phyloP scores from a whole-genome alignment of 2,113 vertebrate genomes.

The Haliaeetus leucogaster region DNA sequence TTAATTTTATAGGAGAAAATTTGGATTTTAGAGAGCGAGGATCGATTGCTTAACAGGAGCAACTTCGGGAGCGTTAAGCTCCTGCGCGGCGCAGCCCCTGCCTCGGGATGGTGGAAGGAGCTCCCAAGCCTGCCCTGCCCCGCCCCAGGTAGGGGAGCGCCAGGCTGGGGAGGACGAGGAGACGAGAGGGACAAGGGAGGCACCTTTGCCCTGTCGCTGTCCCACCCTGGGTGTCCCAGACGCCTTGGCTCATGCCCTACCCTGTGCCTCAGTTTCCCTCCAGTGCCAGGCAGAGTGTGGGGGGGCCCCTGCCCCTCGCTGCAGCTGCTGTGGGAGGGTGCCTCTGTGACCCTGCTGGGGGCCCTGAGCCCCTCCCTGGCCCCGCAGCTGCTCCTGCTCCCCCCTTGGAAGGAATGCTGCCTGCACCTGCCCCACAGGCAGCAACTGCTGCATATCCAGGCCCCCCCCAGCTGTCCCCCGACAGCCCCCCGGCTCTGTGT shows the following conservation, averaged over 20 bases:
- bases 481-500: background rate
- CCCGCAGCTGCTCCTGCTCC: background rate
- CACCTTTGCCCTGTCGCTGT: accelerated
- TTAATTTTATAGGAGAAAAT: too few species aligned
- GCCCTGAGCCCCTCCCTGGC: background rate
- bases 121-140: background rate
- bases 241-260: accelerated
- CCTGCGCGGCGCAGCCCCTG: accelerated
- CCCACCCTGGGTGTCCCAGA: background rate
- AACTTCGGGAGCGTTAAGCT: too few species aligned
- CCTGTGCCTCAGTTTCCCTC: background rate
- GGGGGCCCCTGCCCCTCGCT: too few species aligned
- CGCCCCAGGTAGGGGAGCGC: background rate
- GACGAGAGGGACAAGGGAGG: background rate
- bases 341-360: too few species aligned
- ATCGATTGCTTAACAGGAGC: background rate
- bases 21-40: background rate
- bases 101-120: background rate
- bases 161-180: too few species aligned
- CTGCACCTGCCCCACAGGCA: background rate
- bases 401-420: too few species aligned
- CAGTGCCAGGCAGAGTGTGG: background rate
- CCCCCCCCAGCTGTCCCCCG: background rate
- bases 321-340: too few species aligned
- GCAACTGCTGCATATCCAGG: background rate